Evolutionary conservation across 2,888 invertebrate genomes (phyloP).

Genomic region (Minunthozetes semirufus): DNA sequence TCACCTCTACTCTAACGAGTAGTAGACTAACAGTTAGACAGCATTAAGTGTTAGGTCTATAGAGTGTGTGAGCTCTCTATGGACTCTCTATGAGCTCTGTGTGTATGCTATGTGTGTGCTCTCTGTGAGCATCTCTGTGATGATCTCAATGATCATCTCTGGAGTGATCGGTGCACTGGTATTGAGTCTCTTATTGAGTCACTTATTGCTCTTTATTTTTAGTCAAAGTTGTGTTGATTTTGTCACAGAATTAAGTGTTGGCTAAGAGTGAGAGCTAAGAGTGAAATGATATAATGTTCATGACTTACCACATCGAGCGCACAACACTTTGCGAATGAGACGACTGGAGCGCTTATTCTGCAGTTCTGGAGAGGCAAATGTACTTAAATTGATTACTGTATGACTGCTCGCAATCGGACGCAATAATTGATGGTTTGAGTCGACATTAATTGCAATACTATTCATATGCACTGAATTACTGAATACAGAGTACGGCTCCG

Average conservation of each 20-base stretch:
- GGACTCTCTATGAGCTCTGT: background rate
- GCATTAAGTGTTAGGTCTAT: background rate
- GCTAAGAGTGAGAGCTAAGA: slow-evolving; percentile 23
- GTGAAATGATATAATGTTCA: slow-evolving; percentile 19
- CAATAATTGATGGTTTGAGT: slow-evolving; percentile 20
- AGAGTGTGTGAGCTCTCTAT: background rate
- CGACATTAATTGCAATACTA: background rate
- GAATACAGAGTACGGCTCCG: slow-evolving; percentile 19
- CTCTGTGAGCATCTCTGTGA: no score
- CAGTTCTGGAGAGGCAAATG: slow-evolving; percentile 36
- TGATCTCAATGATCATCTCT: no score
- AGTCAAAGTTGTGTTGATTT: background rate
- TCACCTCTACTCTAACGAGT: slow-evolving; percentile 17
- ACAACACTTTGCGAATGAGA: slow-evolving; percentile 38
- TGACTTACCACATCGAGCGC: slow-evolving; percentile 39
- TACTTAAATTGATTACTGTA: slow-evolving; percentile 33
- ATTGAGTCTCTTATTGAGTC: slow-evolving; percentile 2
- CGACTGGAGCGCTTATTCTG: slow-evolving; percentile 34
- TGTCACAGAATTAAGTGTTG: background rate
- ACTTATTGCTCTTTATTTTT: slow-evolving; percentile 8
- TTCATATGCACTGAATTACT: slow-evolving; percentile 19
- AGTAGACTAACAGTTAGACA: background rate
- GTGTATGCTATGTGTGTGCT: no score
- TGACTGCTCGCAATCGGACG: slow-evolving; percentile 20
- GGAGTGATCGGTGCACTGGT: background rate